A percentile compares a stretch with the other conserved stretches of the same genome.
phyloP scores from a whole-genome alignment of 2,888 invertebrate genomes.

The Eucera pruinosa region DNA sequence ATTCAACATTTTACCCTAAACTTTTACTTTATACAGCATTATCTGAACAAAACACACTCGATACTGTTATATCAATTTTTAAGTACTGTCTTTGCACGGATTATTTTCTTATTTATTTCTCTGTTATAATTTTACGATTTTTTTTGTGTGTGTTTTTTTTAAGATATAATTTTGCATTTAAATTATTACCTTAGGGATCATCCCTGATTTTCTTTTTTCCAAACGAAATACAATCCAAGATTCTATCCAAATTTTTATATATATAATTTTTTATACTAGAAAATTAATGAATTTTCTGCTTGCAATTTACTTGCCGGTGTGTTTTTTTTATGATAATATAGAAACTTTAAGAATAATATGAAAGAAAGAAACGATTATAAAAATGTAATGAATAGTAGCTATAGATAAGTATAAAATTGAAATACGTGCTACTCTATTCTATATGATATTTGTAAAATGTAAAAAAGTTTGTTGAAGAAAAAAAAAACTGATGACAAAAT shows the following conservation, averaged over 20 bases:
- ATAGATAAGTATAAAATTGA: conserved; percentile 13
- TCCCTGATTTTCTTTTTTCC: conserved; percentile 22
- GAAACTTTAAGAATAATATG: conserved; percentile 9
- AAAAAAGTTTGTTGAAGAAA: conserved; percentile 25
- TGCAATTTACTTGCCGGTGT: background rate
- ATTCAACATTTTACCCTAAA: conserved; percentile 31
- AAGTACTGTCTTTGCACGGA: conserved; percentile 7
- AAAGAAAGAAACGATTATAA: conserved; percentile 7
- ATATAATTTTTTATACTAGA: background rate
- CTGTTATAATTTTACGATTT: background rate
- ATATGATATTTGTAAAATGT: conserved; percentile 26
- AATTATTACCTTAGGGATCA: conserved; percentile 10
- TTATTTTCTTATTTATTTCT: conserved; percentile 19
- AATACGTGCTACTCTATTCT: conserved; percentile 21
- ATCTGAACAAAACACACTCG: background rate
- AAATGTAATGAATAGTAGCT: conserved; percentile 20
- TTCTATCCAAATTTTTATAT: background rate
- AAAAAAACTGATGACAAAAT: conserved; percentile 16
- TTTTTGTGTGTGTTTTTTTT: conserved; percentile 16
- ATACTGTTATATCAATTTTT: conserved; percentile 36
- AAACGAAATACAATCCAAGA: too few species aligned
- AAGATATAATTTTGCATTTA: background rate
- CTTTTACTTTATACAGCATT: conserved; percentile 17
- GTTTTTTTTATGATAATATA: conserved; percentile 6
- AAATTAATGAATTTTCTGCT: too few species aligned